phyloP scores from a whole-genome alignment of 2,888 invertebrate species.

The Epicampocera succincta region DNA sequence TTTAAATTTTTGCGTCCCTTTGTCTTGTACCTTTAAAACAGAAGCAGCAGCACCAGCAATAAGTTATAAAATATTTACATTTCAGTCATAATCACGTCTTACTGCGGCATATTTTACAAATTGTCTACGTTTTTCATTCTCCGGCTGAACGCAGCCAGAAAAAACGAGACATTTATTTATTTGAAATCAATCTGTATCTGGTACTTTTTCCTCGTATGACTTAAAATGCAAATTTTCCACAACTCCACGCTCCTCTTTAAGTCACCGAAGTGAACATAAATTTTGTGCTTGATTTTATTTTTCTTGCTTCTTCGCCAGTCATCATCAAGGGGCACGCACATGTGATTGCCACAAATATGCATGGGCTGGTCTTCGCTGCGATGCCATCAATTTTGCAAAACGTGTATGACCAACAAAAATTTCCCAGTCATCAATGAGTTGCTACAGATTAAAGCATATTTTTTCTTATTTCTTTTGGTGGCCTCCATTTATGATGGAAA shows the following conservation, averaged over 20 bases:
- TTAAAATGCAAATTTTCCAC: conserved; percentile 59
- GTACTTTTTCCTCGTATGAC: conserved; percentile 5
- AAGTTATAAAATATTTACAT: conserved; percentile 53
- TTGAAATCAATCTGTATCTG: conserved; percentile 60
- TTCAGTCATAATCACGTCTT: conserved; percentile 65
- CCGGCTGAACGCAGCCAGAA: background rate
- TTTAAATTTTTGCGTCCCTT: conserved; percentile 1
- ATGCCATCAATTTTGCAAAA: conserved; percentile 47
- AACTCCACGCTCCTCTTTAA: conserved; percentile 21
- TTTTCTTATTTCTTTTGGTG: background rate
- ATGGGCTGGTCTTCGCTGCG: conserved; percentile 4
- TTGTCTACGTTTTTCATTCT: conserved; percentile 58
- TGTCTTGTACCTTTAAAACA: background rate
- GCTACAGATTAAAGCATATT: conserved; percentile 10
- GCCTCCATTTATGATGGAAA: conserved; percentile 45
- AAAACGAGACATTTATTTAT: conserved; percentile 58
- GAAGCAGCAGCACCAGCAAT: conserved; percentile 21
- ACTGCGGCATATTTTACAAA: conserved; percentile 69
- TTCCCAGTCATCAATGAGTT: conserved; percentile 49
- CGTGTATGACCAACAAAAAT: conserved; percentile 38
- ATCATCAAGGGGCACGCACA: conserved; percentile 54
- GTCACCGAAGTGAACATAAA: conserved; percentile 64
- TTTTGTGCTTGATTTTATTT: conserved; percentile 40
- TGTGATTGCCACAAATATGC: conserved; percentile 33
- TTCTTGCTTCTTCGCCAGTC: conserved; percentile 17